Conservation (phyloP, 1,140 invertebrate genomes). For the Tetragnatha versicolor region DNA sequence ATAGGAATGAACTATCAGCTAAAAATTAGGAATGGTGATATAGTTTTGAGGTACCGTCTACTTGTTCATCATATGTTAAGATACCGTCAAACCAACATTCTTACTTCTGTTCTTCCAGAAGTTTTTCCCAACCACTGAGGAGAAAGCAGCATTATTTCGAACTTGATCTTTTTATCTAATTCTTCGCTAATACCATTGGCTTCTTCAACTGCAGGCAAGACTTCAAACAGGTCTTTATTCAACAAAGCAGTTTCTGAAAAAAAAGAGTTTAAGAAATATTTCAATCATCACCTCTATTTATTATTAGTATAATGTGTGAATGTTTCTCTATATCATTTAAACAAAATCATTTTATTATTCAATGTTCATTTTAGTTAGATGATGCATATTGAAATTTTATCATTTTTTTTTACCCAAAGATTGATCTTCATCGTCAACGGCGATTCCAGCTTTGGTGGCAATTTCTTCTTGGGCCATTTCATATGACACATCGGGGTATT, state of each 20-base stretch:
- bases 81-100: no score
- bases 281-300: no score
- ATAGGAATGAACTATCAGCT: no score
- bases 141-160: constrained; percentile 71
- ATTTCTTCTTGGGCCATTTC: constrained; percentile 72
- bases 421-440: constrained; percentile 63
- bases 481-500: constrained; percentile 67
- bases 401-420: constrained; percentile 60
- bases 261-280: no score
- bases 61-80: no score
- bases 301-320: no score
- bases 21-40: no score
- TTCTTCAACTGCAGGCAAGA: constrained; percentile 70
- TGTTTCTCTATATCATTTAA: no score
- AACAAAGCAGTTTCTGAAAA: constrained; percentile 66
- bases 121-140: constrained; percentile 69
- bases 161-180: constrained; percentile 69
- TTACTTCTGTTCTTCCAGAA: constrained; percentile 66
- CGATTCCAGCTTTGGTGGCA: constrained; percentile 69
- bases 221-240: constrained; percentile 70
- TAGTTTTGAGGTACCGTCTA: no score
- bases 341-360: no score
- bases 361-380: no score
- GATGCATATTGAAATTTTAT: no score
- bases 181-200: constrained; percentile 72